Evolutionary conservation across 2,797 vertebrate species (phyloP).

Genomic region (Ataeniobius toweri): DNA sequence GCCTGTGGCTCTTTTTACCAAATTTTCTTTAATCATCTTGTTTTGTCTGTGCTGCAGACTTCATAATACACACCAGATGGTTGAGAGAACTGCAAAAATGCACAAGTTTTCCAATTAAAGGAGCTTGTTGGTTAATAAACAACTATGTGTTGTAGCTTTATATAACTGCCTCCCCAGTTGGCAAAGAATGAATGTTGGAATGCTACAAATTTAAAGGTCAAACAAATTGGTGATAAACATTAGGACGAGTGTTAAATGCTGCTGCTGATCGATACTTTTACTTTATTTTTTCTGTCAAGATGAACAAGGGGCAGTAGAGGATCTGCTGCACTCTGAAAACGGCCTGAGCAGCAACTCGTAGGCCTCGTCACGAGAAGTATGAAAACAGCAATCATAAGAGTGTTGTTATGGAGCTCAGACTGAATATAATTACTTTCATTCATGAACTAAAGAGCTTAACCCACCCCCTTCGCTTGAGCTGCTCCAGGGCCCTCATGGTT

Average conservation of each 20-base stretch:
- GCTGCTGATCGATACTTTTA: conserved; percentile 5
- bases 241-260: conserved; percentile 5
- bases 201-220: background rate
- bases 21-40: conserved; percentile 55
- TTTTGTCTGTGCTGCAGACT: conserved; percentile 25
- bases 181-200: background rate
- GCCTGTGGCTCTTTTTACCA: conserved; percentile 15
- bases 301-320: conserved; percentile 20
- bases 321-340: conserved; percentile 13
- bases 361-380: conserved; percentile 7
- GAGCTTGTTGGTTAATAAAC: conserved; percentile 45
- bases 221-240: conserved; percentile 18
- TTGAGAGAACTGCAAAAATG: conserved; percentile 31
- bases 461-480: background rate
- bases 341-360: conserved; percentile 19
- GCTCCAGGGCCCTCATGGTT: background rate
- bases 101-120: conserved; percentile 49
- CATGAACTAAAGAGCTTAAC: conserved; percentile 8
- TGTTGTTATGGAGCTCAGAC: conserved; percentile 20
- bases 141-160: conserved; percentile 22
- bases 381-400: conserved; percentile 10
- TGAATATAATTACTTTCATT: conserved; percentile 22
- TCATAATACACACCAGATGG: conserved; percentile 36
- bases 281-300: conserved; percentile 4
- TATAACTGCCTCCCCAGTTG: conserved; percentile 10